Evolutionary conservation across 2,113 vertebrate species (phyloP).

Genomic region (Chelonoidis abingdonii): DNA sequence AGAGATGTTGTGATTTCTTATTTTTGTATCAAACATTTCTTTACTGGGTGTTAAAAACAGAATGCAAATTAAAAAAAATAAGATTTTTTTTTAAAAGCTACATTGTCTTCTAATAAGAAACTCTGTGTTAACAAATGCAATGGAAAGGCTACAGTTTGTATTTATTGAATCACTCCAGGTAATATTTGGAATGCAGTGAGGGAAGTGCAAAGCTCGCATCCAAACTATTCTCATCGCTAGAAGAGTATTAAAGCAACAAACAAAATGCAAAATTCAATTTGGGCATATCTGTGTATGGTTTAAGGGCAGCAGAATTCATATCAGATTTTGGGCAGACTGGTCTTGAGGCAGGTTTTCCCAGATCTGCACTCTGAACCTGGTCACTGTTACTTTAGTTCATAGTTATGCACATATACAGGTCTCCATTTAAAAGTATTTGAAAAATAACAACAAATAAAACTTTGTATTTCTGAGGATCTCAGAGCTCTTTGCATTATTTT

Average conservation of each 20-base stretch:
- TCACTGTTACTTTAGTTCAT: not conserved
- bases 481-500: not conserved
- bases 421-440: not conserved
- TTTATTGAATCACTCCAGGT: slow-evolving; percentile 62
- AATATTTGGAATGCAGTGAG: slow-evolving; percentile 37
- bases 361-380: not conserved
- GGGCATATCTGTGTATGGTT: not conserved
- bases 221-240: not conserved
- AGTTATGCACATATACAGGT: not conserved
- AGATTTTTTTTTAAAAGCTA: slow-evolving; percentile 68
- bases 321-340: not conserved
- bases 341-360: not conserved
- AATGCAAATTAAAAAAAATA: slow-evolving; percentile 55
- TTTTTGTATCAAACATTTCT: slow-evolving; percentile 6
- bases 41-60: slow-evolving; percentile 54
- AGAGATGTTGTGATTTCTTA: not conserved
- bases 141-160: slow-evolving; percentile 60
- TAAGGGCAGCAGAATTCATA: not conserved
- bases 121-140: slow-evolving; percentile 59
- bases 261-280: slow-evolving; percentile 17
- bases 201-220: slow-evolving; percentile 31
- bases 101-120: slow-evolving; percentile 58
- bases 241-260: slow-evolving; percentile 5
- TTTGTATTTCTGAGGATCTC: not conserved
- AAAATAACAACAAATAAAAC: not conserved